Evolutionary conservation across 2,797 vertebrate genomes (phyloP).

Genomic region (Cyprinella venusta): DNA sequence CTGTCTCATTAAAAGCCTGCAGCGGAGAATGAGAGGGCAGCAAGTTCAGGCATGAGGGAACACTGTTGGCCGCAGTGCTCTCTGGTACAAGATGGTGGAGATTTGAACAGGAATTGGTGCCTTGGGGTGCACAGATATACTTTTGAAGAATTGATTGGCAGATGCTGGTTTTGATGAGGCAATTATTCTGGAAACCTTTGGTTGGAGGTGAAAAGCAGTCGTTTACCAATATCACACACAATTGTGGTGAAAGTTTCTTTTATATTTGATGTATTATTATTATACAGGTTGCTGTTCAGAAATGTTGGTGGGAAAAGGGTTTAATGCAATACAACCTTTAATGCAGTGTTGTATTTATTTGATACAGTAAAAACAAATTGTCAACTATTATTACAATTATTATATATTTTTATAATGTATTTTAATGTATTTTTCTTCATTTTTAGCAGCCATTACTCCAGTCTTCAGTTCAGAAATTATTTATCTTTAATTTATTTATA

Average conservation of each 20-base stretch:
- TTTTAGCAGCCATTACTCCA: too few relatives aligned
- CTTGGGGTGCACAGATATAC: background rate
- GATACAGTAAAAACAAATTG: too few relatives aligned
- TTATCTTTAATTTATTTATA: too few relatives aligned
- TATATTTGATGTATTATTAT: background rate
- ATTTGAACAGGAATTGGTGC: slow-evolving; percentile 23
- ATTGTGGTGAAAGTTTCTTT: background rate
- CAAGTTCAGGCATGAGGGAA: slow-evolving; percentile 35
- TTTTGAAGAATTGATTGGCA: slow-evolving; percentile 24
- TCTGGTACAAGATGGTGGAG: slow-evolving; percentile 9
- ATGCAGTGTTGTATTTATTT: too few relatives aligned
- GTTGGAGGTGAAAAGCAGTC: slow-evolving; percentile 15
- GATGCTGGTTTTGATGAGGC: slow-evolving; percentile 21
- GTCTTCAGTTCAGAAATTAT: too few relatives aligned
- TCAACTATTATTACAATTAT: too few relatives aligned
- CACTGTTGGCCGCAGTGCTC: slow-evolving; percentile 6
- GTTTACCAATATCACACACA: background rate
- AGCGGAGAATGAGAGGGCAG: slow-evolving; percentile 37
- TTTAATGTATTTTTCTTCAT: too few relatives aligned
- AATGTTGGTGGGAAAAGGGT: too few relatives aligned
- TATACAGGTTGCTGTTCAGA: background rate
- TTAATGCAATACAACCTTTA: too few relatives aligned
- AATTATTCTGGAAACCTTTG: slow-evolving; percentile 10
- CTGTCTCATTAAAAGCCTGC: slow-evolving; percentile 53
- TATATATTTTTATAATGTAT: too few relatives aligned